Conservation (phyloP, 2,113 vertebrate genomes). For the Tinamus guttatus region DNA sequence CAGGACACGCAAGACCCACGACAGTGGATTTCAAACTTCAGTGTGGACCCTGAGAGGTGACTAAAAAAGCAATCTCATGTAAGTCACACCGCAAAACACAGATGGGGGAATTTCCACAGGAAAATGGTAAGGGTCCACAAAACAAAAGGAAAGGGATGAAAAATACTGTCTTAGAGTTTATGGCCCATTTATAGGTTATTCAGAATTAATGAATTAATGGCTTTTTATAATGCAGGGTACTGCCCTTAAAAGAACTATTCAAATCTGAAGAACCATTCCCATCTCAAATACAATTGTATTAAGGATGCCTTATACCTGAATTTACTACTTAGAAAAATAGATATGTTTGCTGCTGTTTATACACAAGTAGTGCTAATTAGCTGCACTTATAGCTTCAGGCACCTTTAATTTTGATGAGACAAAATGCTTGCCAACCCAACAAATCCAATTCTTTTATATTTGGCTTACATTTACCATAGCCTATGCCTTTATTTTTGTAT, state of each 20-base stretch:
- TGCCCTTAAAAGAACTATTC: background rate
- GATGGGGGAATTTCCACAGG: background rate
- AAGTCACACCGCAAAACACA: background rate
- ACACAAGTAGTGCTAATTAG: background rate
- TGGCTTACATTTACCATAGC: background rate
- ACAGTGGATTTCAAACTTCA: background rate
- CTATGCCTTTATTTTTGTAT: conserved; percentile 9
- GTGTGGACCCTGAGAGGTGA: background rate
- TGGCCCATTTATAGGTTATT: background rate
- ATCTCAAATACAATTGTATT: background rate
- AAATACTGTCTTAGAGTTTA: background rate
- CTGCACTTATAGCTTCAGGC: background rate
- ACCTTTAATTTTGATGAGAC: background rate
- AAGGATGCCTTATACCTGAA: background rate
- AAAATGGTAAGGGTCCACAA: background rate
- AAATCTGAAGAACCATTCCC: background rate
- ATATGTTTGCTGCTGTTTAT: background rate
- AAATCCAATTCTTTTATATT: background rate
- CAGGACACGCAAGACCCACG: background rate
- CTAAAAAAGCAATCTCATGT: background rate
- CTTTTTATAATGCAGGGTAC: background rate
- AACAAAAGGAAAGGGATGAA: background rate
- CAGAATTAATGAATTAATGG: background rate
- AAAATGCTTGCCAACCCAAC: background rate
- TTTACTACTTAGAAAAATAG: background rate